phyloP scores from a whole-genome alignment of 1,140 invertebrate species.

The Odontomachus brunneus region DNA sequence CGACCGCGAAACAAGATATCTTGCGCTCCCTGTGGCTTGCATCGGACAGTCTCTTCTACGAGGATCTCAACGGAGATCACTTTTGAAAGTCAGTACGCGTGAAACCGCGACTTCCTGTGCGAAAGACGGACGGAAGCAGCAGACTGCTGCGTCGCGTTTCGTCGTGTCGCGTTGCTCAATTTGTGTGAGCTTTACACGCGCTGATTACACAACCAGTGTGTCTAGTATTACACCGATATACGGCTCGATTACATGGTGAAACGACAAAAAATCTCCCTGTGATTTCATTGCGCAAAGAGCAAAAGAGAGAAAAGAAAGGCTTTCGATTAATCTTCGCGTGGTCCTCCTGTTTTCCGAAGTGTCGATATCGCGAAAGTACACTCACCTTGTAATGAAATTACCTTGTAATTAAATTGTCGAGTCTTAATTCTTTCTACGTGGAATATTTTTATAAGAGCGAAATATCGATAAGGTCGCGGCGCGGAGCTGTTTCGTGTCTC shows the following conservation, averaged over 20 bases:
- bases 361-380: neutral
- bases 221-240: conserved; percentile 13
- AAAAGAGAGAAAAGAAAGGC: neutral
- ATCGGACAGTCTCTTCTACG: neutral
- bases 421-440: too few species aligned
- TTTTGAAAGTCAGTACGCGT: conserved; percentile 12
- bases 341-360: too few species aligned
- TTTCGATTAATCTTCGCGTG: neutral
- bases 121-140: too few species aligned
- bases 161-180: neutral
- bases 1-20: conserved; percentile 41
- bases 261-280: neutral
- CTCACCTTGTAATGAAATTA: too few species aligned
- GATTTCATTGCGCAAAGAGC: neutral
- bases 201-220: conserved; percentile 27
- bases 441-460: neutral
- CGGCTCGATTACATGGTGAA: neutral
- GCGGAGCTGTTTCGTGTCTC: too few species aligned
- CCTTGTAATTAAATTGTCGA: too few species aligned
- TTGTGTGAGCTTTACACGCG: neutral
- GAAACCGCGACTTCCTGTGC: conserved; percentile 45
- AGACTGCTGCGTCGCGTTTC: neutral
- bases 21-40: conserved; percentile 11
- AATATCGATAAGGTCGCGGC: too few species aligned
- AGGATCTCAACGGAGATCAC: neutral